Evolutionary conservation across 1,140 invertebrate genomes (phyloP).

Genomic region (Copidosoma floridanum): DNA sequence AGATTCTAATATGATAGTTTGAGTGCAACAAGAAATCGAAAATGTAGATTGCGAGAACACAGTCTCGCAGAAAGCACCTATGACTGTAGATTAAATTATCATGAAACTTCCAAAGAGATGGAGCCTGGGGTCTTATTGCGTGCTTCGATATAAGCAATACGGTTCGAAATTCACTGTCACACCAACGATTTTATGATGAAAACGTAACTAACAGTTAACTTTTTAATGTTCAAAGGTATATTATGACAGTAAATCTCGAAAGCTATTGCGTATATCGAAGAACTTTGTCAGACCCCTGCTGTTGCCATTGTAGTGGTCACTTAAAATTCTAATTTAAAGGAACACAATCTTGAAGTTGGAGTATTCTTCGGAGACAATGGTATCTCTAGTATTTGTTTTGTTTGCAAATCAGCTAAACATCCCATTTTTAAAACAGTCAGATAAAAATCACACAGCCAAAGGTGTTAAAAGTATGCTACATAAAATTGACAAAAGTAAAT

Average conservation of each 20-base stretch:
- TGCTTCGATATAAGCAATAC: no score
- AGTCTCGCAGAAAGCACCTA: slow-evolving; percentile 3
- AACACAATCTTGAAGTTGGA: slow-evolving; percentile 9
- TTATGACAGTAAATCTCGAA: no score
- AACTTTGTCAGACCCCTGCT: no score
- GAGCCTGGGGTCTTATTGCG: no score
- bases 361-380: slow-evolving; percentile 11
- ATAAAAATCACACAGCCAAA: slow-evolving; percentile 19
- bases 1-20: slow-evolving; percentile 20
- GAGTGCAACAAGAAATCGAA: slow-evolving; percentile 14
- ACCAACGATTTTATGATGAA: no score
- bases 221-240: no score
- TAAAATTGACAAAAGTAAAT: no score
- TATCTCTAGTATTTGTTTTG: slow-evolving; percentile 4
- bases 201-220: no score
- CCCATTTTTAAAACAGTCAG: slow-evolving; percentile 6
- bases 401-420: background rate
- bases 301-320: slow-evolving; percentile 6
- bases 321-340: slow-evolving; percentile 7
- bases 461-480: slow-evolving; percentile 12
- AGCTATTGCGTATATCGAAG: no score
- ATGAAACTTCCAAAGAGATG: slow-evolving; percentile 12
- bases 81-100: slow-evolving; percentile 20
- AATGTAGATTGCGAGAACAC: slow-evolving; percentile 16
- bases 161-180: no score